Base-by-base conservation (phyloP, 35 echinoderm and acorn worm species). In the Nesometra sesokonis region DNA sequence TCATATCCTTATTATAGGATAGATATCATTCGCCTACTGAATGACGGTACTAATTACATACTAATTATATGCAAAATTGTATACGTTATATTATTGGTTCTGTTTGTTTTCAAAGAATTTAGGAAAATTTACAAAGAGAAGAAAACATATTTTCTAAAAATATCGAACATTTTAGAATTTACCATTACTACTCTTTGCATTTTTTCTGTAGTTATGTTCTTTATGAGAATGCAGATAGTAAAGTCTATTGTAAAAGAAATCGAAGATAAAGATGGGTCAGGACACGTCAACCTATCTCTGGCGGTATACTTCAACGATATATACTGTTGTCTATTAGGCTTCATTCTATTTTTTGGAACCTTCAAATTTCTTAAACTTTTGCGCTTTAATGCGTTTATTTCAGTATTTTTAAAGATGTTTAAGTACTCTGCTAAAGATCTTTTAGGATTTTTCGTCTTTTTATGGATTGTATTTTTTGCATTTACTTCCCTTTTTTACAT, bases 221-320 rank as follows among this genome's bases (percentile, higher is more conserved):
- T 99, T 82, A 92, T 90, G 76, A 93, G 96, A 30, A 33, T 92
- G 37, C 85, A 34, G 29, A 88, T 92, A 34, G 88, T 88, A n/a
- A 89, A 92, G 39, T 34, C 77, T 9, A 46, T 99, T 0, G 32
- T 89, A 0, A 79, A 35, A 8, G 37, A 34, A 23, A 90, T 99
- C 31, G 91, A 88, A 33, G 85, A 85, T 9, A 85, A 77, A 13
- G 78, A 81, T 27, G 96, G 92, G 7, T 30, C 77, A 30, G 85
- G 81, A 13, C 89, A 93, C 43, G 87, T 99, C 37, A 99, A 99
- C 76, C 90, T 99, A 13, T 89, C 94, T 89, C 92, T 94, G 33
- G 90, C 94, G 2, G 96, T 93, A 3, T 94, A 99, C 88, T 99
- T 87, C 90, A 99, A 99, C 29, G 96, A 94, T 32, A 78, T 99